Evolutionary conservation across 2,113 vertebrate species (phyloP).

Genomic region (Baryphthengus martii): DNA sequence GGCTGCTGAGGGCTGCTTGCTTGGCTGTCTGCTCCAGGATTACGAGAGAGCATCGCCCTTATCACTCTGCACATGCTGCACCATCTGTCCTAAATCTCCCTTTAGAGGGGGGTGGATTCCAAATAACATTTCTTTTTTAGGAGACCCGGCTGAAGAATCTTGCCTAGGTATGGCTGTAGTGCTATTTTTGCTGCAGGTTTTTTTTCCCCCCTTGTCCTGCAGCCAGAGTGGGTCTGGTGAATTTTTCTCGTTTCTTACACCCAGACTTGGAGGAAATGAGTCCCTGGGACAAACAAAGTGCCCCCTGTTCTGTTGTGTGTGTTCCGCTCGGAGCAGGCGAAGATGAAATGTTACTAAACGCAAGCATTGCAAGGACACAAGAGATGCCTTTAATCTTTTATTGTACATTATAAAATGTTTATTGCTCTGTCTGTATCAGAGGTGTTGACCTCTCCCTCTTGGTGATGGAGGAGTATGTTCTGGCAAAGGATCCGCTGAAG

Average conservation of each 20-base stretch:
- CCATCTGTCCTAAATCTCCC: slow-evolving; percentile 73
- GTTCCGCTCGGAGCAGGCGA: not conserved
- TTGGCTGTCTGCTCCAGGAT: slow-evolving; percentile 30
- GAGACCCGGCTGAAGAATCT: not conserved
- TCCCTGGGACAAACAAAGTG: not conserved
- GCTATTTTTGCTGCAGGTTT: not conserved
- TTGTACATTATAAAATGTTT: slow-evolving; percentile 80
- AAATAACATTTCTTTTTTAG: slow-evolving; percentile 46
- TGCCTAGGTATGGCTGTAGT: not conserved
- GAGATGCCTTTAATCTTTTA: slow-evolving; percentile 72
- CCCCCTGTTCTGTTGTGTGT: not conserved
- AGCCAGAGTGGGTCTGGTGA: not conserved
- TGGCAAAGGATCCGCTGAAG: slow-evolving; percentile 69
- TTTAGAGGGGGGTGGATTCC: slow-evolving; percentile 54
- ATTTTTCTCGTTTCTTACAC: not conserved
- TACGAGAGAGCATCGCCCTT: slow-evolving; percentile 66
- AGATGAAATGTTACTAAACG: not conserved
- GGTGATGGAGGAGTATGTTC: slow-evolving; percentile 64
- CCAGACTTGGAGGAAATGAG: not conserved
- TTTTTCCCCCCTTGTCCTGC: not conserved
- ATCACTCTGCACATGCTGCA: slow-evolving; percentile 58
- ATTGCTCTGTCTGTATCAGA: slow-evolving; percentile 80
- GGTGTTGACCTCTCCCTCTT: slow-evolving; percentile 69
- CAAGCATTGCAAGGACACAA: not conserved
- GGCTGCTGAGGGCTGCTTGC: slow-evolving; percentile 3